Evolutionary conservation across 2,888 invertebrate genomes (phyloP).

Genomic region (Lomographa bimaculata): DNA sequence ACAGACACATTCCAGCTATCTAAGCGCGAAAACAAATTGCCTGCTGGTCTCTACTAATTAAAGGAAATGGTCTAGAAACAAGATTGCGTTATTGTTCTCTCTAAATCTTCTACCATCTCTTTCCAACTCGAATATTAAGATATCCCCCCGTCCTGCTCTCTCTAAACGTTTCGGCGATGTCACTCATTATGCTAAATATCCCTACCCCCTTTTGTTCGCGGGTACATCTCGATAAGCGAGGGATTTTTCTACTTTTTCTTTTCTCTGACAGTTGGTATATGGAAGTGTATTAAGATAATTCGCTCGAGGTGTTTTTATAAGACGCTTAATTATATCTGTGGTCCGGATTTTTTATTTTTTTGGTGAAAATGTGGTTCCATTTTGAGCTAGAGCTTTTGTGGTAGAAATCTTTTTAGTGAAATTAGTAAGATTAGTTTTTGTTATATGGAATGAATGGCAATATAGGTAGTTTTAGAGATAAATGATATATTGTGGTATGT

Average conservation of each 20-base stretch:
- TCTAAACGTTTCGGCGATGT: slow-evolving; percentile 77
- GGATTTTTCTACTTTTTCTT: slow-evolving; percentile 54
- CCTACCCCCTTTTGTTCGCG: slow-evolving; percentile 68
- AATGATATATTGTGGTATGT: no score
- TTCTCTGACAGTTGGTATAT: slow-evolving; percentile 81
- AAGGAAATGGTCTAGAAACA: slow-evolving; percentile 84
- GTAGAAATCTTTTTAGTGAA: slow-evolving; percentile 16
- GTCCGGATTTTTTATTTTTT: slow-evolving; percentile 26
- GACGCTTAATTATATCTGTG: slow-evolving; percentile 63
- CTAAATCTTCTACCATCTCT: slow-evolving; percentile 50
- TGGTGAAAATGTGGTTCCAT: slow-evolving; percentile 29
- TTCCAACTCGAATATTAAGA: slow-evolving; percentile 28
- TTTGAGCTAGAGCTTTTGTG: slow-evolving; percentile 12
- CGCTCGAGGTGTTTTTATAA: slow-evolving; percentile 62
- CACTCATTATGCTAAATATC: slow-evolving; percentile 83
- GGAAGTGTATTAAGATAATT: slow-evolving; percentile 79
- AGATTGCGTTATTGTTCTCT: slow-evolving; percentile 83
- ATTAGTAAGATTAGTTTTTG: no score
- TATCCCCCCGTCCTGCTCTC: slow-evolving; percentile 46
- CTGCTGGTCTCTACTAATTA: slow-evolving; percentile 81
- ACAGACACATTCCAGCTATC: slow-evolving; percentile 59
- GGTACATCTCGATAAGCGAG: slow-evolving; percentile 65
- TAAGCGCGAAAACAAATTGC: slow-evolving; percentile 68
- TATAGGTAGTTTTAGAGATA: no score
- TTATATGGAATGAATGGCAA: no score